Evolutionary conservation across 2,113 vertebrate genomes (phyloP).

Genomic region (Pangasianodon hypophthalmus): DNA sequence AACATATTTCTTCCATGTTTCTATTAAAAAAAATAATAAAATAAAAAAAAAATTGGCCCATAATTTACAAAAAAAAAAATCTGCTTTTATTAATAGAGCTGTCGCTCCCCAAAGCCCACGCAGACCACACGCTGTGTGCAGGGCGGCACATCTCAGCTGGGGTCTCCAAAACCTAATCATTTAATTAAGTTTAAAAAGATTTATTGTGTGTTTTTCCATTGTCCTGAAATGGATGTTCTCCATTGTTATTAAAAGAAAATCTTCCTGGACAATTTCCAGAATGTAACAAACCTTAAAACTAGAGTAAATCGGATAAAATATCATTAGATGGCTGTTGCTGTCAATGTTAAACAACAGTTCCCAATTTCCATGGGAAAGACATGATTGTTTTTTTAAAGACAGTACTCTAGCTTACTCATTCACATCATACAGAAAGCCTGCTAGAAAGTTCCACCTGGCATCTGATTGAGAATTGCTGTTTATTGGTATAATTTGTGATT

Average conservation of each 20-base stretch:
- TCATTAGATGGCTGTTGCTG: background rate
- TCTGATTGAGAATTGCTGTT: background rate
- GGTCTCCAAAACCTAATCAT: background rate
- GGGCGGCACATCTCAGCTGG: background rate
- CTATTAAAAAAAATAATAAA: background rate
- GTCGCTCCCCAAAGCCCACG: background rate
- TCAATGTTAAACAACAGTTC: background rate
- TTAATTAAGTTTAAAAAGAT: background rate
- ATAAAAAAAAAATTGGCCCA: background rate
- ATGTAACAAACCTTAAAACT: background rate
- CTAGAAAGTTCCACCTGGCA: background rate
- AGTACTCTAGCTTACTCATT: background rate
- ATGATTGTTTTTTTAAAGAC: background rate
- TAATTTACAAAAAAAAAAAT: background rate
- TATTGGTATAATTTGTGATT: background rate
- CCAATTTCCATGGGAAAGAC: background rate
- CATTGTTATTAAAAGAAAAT: too few relatives aligned
- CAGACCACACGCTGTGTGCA: background rate
- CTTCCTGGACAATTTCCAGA: background rate
- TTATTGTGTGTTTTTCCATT: background rate
- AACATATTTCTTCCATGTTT: background rate
- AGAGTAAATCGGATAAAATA: background rate
- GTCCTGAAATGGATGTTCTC: background rate
- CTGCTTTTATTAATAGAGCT: background rate
- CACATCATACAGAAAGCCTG: background rate